Percentiles rank a stretch among this genome's conserved stretches.
Conservation (phyloP, 2,113 vertebrate species). For the Thunnus maccoyii region DNA sequence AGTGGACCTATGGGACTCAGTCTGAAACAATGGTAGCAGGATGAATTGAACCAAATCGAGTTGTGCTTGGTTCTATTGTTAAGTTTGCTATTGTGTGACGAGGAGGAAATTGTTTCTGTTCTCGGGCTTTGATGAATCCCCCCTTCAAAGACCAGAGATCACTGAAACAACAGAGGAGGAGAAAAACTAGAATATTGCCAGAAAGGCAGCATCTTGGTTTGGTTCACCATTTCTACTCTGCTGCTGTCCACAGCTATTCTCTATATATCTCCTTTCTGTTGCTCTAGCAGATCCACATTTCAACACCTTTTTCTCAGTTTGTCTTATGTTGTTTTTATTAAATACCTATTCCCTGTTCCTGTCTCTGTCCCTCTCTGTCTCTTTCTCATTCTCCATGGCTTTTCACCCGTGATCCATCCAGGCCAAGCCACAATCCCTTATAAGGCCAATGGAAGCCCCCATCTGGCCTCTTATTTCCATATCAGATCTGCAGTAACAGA, state of each 20-base stretch:
- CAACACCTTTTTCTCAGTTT: constrained; percentile 6
- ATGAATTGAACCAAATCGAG: constrained; percentile 51
- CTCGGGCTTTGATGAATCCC: constrained; percentile 69
- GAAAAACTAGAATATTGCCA: constrained; percentile 63
- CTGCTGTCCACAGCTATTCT: neutral
- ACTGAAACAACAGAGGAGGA: constrained; percentile 45
- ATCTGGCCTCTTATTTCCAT: constrained; percentile 78
- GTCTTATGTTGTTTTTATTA: constrained; percentile 13
- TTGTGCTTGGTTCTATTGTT: constrained; percentile 64
- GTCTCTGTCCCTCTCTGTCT: constrained; percentile 29
- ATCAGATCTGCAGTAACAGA: constrained; percentile 77
- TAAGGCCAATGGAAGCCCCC: constrained; percentile 77
- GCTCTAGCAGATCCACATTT: neutral
- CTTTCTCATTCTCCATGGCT: constrained; percentile 63
- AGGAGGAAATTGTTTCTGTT: constrained; percentile 72
- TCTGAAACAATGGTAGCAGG: constrained; percentile 69
- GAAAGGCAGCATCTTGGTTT: constrained; percentile 24
- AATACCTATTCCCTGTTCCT: constrained; percentile 11
- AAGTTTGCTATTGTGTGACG: constrained; percentile 55
- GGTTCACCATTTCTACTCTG: constrained; percentile 7
- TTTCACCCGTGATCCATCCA: constrained; percentile 68
- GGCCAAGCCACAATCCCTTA: constrained; percentile 76
- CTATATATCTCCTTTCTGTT: neutral
- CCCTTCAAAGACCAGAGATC: constrained; percentile 62
- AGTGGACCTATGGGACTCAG: constrained; percentile 62